Evolutionary conservation across 1,140 invertebrate genomes (phyloP).

Genomic region (Lordiphosa clarofinis): DNA sequence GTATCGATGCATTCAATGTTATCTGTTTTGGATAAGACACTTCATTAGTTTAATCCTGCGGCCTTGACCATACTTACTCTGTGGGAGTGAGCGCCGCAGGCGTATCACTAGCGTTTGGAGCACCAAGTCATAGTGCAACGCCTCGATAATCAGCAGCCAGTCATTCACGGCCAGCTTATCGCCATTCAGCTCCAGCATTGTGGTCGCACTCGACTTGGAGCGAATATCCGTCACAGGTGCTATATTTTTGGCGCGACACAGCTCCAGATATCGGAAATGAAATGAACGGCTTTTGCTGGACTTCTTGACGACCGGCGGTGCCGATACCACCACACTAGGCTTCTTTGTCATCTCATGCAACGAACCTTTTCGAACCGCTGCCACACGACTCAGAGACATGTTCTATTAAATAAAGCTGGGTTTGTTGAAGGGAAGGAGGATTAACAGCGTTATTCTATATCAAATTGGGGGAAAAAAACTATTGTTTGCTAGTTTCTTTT

Average conservation of each 20-base stretch:
- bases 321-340: conserved; percentile 17
- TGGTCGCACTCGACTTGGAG: conserved; percentile 78
- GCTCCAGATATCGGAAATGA: conserved; percentile 71
- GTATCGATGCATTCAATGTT: conserved; percentile 82
- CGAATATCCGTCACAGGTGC: conserved; percentile 61
- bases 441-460: background rate
- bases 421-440: background rate
- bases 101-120: conserved; percentile 81
- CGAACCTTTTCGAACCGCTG: conserved; percentile 13
- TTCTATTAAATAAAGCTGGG: conserved; percentile 4
- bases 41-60: background rate
- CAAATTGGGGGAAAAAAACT: too few species aligned
- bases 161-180: conserved; percentile 84
- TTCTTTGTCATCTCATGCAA: conserved; percentile 27
- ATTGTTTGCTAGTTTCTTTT: too few species aligned
- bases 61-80: conserved; percentile 46
- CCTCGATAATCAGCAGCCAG: conserved; percentile 83
- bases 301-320: conserved; percentile 51
- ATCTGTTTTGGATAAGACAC: conserved; percentile 6
- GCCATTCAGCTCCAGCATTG: conserved; percentile 81
- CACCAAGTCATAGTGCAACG: conserved; percentile 82
- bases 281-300: conserved; percentile 71
- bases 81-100: conserved; percentile 68
- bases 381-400: conserved; percentile 32
- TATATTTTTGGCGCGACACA: conserved; percentile 72